Conservation (phyloP, 1,140 invertebrate genomes). For the Reticulitermes speratus region DNA sequence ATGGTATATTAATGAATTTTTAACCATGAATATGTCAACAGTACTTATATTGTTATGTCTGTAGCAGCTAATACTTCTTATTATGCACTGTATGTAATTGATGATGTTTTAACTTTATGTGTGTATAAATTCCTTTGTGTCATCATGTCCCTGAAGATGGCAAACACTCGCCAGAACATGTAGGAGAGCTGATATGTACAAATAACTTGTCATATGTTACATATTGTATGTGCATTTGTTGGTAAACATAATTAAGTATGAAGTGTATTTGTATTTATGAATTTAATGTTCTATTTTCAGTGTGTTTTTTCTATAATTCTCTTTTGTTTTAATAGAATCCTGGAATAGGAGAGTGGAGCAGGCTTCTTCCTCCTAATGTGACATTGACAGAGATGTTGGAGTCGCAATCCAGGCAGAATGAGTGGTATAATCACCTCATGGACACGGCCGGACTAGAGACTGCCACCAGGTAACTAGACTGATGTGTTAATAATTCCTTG, state of each 20-base stretch:
- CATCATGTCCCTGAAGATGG: too few relatives aligned
- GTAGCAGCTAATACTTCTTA: too few relatives aligned
- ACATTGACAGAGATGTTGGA: conserved; percentile 45
- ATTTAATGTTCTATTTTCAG: neutral
- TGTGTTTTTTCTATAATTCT: neutral
- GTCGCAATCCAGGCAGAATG: conserved; percentile 41
- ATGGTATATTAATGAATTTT: too few relatives aligned
- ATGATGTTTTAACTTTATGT: too few relatives aligned
- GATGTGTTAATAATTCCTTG: too few relatives aligned
- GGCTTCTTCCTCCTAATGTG: conserved; percentile 45
- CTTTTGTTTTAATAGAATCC: neutral
- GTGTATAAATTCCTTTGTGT: too few relatives aligned
- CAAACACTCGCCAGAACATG: too few relatives aligned
- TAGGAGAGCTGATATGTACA: too few relatives aligned
- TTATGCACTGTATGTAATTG: too few relatives aligned
- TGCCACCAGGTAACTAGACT: conserved; percentile 43
- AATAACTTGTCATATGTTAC: too few relatives aligned
- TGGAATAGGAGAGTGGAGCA: conserved; percentile 29
- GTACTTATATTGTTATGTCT: too few relatives aligned
- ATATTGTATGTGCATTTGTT: neutral
- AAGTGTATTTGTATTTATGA: neutral
- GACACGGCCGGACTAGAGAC: conserved; percentile 46
- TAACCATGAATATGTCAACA: too few relatives aligned
- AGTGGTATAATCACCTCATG: conserved; percentile 49
- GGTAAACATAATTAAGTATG: neutral